These are phyloP conservation scores for Anagrus nilaparvatae DNA, from an alignment of 1,140 invertebrate genomes.

Conservation along the genomic window DNA sequence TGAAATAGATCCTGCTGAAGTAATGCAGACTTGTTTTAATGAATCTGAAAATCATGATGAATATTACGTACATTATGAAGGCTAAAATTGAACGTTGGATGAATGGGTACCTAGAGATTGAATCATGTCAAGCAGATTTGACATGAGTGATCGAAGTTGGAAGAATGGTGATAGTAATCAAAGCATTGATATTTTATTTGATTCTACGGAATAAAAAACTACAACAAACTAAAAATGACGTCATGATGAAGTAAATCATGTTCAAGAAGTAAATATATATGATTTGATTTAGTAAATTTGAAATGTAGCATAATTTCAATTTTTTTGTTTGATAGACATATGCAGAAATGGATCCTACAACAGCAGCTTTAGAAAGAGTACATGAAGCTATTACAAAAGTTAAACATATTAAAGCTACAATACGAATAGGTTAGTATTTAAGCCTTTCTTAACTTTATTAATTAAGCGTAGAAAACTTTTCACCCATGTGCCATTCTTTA, in stretches of 20 bases:
- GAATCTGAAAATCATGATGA: conserved; percentile 67
- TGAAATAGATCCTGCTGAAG: conserved; percentile 77
- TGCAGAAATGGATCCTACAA: conserved; percentile 94
- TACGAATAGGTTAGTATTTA: conserved; percentile 74
- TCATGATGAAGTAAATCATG: conserved; percentile 98
- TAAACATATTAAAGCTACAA: conserved; percentile 95
- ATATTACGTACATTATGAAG: conserved; percentile 96
- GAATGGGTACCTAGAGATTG: conserved; percentile 88
- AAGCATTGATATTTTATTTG: conserved; percentile 50
- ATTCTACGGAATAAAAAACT: conserved; percentile 81
- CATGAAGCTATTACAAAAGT: conserved; percentile 97
- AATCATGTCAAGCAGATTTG: conserved; percentile 73
- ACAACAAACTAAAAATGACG: conserved; percentile 96
- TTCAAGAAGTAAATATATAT: conserved; percentile 58
- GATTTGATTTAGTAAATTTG: neutral
- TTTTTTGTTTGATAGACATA: too few species aligned
- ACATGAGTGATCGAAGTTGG: conserved; percentile 59
- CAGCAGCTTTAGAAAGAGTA: conserved; percentile 94
- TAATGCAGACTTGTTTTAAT: conserved; percentile 80
- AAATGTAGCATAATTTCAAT: too few species aligned
- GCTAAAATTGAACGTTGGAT: conserved; percentile 87
- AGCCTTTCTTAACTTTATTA: too few species aligned
- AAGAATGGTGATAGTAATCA: conserved; percentile 51
- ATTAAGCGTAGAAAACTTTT: too few species aligned
- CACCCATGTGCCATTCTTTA: too few species aligned